These are phyloP conservation scores for Lemur catta DNA, from an alignment of 2,797 vertebrate species.

Conservation along the genomic window DNA sequence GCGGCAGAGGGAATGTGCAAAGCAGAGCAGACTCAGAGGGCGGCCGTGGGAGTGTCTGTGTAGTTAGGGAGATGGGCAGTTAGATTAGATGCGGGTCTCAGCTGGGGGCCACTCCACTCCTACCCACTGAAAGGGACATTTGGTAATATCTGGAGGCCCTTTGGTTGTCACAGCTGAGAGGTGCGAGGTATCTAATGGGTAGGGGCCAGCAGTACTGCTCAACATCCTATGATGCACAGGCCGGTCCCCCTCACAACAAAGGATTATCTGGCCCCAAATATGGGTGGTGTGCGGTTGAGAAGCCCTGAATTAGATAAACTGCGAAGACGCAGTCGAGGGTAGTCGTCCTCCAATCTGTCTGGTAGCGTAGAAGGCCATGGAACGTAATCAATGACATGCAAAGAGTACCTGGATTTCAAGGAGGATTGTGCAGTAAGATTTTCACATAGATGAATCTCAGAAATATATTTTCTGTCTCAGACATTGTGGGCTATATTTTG, in stretches of 20 bases:
- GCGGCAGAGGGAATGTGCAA: fast-evolving
- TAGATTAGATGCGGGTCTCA: background rate
- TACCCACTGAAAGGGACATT: too few species aligned
- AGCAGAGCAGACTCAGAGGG: background rate
- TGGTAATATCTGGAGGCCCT: background rate
- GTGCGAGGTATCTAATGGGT: background rate
- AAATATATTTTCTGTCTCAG: conserved; percentile 40
- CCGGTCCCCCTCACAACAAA: background rate
- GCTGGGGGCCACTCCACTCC: background rate
- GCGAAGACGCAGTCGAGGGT: background rate
- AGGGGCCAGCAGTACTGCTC: background rate
- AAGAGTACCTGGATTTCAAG: background rate
- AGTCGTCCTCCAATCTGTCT: background rate
- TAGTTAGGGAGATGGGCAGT: background rate
- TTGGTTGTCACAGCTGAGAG: background rate
- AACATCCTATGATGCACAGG: background rate
- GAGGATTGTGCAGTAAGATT: background rate
- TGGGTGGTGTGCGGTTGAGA: background rate
- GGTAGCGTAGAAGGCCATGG: background rate
- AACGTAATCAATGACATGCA: background rate
- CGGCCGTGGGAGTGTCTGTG: fast-evolving
- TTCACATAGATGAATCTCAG: background rate
- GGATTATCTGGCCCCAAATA: background rate
- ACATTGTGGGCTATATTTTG: conserved; percentile 48
- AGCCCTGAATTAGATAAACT: background rate